Conservation (phyloP, 1,140 invertebrate genomes). For the Danaus plexippus region DNA sequence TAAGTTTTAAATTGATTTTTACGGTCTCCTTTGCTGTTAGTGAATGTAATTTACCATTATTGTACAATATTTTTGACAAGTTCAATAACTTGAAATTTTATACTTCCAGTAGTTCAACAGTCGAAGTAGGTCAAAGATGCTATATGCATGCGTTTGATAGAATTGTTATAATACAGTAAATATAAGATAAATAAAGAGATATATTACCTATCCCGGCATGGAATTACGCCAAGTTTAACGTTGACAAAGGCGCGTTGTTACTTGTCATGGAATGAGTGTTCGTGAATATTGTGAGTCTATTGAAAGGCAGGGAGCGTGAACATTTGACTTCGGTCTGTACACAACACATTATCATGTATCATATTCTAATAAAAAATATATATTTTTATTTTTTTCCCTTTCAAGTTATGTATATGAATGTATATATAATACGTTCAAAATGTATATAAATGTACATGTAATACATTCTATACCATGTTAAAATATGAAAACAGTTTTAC, state of each 20-base stretch:
- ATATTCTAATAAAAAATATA: constrained; percentile 4
- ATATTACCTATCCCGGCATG: constrained; percentile 53
- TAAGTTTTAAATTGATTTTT: too few species aligned
- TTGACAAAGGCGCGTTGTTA: constrained; percentile 45
- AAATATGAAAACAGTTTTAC: constrained; percentile 5
- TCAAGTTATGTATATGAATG: not conserved
- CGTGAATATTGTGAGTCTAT: constrained; percentile 27
- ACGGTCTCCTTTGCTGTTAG: too few species aligned
- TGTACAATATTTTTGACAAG: too few species aligned
- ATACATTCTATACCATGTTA: not conserved
- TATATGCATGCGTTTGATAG: too few species aligned
- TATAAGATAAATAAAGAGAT: constrained; percentile 24
- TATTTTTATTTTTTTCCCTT: not conserved
- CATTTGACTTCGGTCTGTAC: constrained; percentile 3
- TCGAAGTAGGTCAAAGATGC: too few species aligned
- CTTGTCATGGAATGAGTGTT: constrained; percentile 37
- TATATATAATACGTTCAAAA: not conserved
- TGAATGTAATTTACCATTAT: too few species aligned
- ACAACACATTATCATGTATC: not conserved
- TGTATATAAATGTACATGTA: not conserved
- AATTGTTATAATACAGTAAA: not conserved
- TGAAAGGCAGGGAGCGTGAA: constrained; percentile 35
- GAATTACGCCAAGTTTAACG: constrained; percentile 52
- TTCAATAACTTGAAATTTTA: too few species aligned
- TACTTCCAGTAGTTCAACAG: too few species aligned